Evolutionary conservation across 2,888 invertebrate genomes (phyloP).

Genomic region (Euzophera pinguis): DNA sequence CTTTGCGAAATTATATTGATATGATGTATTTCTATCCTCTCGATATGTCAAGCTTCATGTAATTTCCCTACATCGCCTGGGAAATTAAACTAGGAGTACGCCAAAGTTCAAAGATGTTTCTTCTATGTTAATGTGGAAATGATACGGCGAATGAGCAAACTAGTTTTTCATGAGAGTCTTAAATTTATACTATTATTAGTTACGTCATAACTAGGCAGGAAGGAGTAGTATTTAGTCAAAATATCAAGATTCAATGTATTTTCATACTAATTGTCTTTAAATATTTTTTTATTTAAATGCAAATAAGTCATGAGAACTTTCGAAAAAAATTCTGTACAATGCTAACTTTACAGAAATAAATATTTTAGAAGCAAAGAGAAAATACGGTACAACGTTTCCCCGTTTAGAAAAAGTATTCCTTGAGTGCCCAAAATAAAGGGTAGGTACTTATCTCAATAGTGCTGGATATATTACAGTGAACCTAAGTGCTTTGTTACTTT

Average conservation of each 20-base stretch:
- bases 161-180: background rate
- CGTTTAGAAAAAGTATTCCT: slow-evolving; percentile 5
- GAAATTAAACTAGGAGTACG: slow-evolving; percentile 36
- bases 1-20: too few species aligned
- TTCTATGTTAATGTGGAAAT: background rate
- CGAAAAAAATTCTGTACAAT: too few species aligned
- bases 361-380: slow-evolving; percentile 10
- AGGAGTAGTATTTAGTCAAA: too few species aligned
- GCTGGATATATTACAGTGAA: slow-evolving; percentile 10
- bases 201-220: too few species aligned
- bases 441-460: slow-evolving; percentile 3
- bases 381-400: background rate
- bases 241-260: too few species aligned
- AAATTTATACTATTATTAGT: too few species aligned
- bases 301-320: too few species aligned
- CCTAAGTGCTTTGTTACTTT: slow-evolving; percentile 10
- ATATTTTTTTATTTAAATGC: too few species aligned
- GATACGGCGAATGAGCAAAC: background rate
- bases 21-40: too few species aligned
- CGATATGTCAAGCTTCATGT: background rate
- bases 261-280: too few species aligned
- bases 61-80: slow-evolving; percentile 27
- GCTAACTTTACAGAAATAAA: slow-evolving; percentile 8
- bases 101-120: background rate
- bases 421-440: slow-evolving; percentile 9